Base-by-base conservation (phyloP, 2,888 invertebrate species). In the Lasioglossum marginatum region DNA sequence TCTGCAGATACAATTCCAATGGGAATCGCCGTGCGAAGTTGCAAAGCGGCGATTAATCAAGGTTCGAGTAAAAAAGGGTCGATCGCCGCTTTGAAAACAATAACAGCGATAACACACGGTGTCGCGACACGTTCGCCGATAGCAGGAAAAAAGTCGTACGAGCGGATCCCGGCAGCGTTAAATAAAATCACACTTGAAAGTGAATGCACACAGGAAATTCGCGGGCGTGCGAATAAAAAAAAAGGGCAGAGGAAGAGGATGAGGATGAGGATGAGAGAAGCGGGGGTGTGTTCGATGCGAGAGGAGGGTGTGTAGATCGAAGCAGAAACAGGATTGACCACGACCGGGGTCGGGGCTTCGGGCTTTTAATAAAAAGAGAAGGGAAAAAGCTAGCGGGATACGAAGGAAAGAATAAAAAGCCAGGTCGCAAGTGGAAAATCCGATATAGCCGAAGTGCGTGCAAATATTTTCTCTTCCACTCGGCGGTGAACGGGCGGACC, bases 401-500 rank as follows among this genome's bases (percentile, higher is more conserved):
- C 31, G 66, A 68, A 34, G 34, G 66, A 68, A 34, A 63, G 66
- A 66, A 34, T 37, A 40, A 72, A 40, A 89, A 80, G 87, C 81
- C 89, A 83, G 79, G 89, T 91, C 92, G 89, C 92, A 92, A 93
- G 92, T 92, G 93, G 92, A 93, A 94, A 94, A 94, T 93, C 93
- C 93, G 92, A 93, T 92, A 92, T 90, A 92, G 87, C 87, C 89
- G 89, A 92, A 92, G 93, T 89, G 92, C 91, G 91, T 89, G 92
- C 93, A 93, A 94, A 94, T 93, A 93, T 94, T 94, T 93, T 91
- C 92, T 89, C 92, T 92, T 88, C 81, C 90, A 90, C 91, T 93
- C 90, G 90, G 80, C 87, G 81, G 77, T 31, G 66, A 82, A 80
- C 77, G 79, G 68, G 10, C 78, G 78, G 77, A 89, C 81, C 85